phyloP scores from a whole-genome alignment of 1,140 invertebrate genomes.

The Calliopsis andreniformis region DNA sequence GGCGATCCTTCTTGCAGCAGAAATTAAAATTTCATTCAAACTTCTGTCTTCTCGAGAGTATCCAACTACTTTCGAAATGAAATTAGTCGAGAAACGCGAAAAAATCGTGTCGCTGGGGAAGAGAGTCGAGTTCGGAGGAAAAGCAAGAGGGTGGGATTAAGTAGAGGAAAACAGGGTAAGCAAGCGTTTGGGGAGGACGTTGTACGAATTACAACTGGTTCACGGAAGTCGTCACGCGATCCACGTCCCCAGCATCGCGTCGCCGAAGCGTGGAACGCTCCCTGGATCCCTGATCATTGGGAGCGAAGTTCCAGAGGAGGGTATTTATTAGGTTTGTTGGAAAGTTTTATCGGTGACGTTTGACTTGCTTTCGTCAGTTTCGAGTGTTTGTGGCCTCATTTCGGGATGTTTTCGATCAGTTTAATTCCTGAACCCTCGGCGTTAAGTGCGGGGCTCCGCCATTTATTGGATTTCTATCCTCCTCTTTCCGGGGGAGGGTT shows the following conservation, averaged over 20 bases:
- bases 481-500: too few species aligned
- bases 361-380: background rate
- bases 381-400: background rate
- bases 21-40: too few species aligned
- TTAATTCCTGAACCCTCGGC: too few species aligned
- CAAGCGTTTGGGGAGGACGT: background rate
- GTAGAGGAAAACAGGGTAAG: background rate
- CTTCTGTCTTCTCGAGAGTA: too few species aligned
- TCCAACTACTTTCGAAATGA: too few species aligned
- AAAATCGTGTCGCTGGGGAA: background rate
- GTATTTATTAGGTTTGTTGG: background rate
- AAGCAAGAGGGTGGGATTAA: background rate
- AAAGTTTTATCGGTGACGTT: constrained; percentile 17
- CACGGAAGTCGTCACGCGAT: constrained; percentile 7
- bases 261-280: background rate
- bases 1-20: too few species aligned
- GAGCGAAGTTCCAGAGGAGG: background rate
- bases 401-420: too few species aligned
- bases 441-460: too few species aligned
- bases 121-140: background rate
- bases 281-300: background rate
- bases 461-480: too few species aligned
- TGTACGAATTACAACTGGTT: constrained; percentile 5
- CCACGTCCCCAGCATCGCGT: background rate
- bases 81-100: too few species aligned